Evolutionary conservation across 2,113 vertebrate genomes (phyloP), one percentile per base, ranked within the genome.

Genomic region (Antigone vipio): DNA sequence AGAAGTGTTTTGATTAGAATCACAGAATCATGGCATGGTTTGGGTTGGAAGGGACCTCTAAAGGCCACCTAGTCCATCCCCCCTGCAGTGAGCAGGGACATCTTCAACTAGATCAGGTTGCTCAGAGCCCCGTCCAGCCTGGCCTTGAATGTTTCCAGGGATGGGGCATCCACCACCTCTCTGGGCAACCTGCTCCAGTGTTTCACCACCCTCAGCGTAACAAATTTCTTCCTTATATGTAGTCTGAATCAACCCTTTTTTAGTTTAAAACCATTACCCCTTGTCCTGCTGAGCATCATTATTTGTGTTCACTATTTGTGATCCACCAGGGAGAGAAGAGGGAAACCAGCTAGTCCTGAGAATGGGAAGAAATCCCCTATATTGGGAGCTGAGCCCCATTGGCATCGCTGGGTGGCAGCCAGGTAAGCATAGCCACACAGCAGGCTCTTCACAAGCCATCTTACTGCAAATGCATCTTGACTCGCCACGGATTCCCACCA

Each of bases 91-190:
- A 2, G n/a, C 50, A 73, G 45, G 59, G 73, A 49, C 50, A 53
- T 1, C 14, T 66, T 1, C 56, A 12, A 9, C 55, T 0, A 0
- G 5, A 10, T 2, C 67, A 63, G 56, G 38, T 4, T 38, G 50
- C 77, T 22, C 91, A 45, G 9, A 76, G 50, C 62, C 40, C 16
- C 4, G 0, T 19, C 78, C 74, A 50, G 0, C 27, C 56, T 56
- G 56, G 2, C 34, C 55, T 45, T 0, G 34, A 7, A 2, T 12
- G 11, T 1, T 62, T 0, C 64, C 73, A 92, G 77, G 50, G 32
- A 62, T 81, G 60, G 35, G 15, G 12, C 55, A 62, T 4, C 40
- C 2, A 13, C 59, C 63, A 32, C 34, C 50, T 0, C 64, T 53
- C 35, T 56, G 66, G 9, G n/a, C 2, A 53, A 1, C 7, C n/a